phyloP scores from a whole-genome alignment of 2,113 vertebrate species.

The Gadus chalcogrammus region DNA sequence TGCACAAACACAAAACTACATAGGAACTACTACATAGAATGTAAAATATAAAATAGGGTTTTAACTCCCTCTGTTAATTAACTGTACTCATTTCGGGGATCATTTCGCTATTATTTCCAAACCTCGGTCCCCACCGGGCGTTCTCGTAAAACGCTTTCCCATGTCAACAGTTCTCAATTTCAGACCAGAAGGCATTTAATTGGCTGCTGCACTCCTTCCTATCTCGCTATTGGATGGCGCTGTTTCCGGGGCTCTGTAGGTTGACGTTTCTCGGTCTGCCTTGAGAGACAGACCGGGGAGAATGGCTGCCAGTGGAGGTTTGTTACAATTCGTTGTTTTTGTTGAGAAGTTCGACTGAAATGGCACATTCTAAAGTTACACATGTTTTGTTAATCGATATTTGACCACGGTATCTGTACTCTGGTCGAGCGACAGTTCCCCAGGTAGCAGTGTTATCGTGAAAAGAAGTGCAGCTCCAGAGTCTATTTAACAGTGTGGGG shows the following conservation, averaged over 20 bases:
- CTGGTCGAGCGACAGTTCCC: not conserved
- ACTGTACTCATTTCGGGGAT: no score
- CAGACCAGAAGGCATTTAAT: conserved; percentile 39
- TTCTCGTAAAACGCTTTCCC: conserved; percentile 1
- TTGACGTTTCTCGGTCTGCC: conserved; percentile 71
- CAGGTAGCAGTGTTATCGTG: conserved; percentile 27
- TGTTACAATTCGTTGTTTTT: conserved; percentile 70
- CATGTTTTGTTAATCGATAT: not conserved
- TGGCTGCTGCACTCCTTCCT: conserved; percentile 39
- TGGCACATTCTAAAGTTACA: conserved; percentile 36
- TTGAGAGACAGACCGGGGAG: conserved; percentile 78
- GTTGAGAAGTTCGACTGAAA: conserved; percentile 37
- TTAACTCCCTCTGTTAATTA: no score
- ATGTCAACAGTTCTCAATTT: conserved; percentile 38
- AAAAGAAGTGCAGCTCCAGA: conserved; percentile 31
- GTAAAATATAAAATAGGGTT: not conserved
- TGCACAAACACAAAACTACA: not conserved
- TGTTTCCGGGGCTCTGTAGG: conserved; percentile 74
- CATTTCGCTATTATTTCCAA: not conserved
- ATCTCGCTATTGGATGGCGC: conserved; percentile 60
- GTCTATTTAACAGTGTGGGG: conserved; percentile 53
- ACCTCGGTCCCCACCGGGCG: not conserved
- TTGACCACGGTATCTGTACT: not conserved
- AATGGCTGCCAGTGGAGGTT: conserved; percentile 98
- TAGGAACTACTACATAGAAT: not conserved